Evolutionary conservation across 2,797 vertebrate species (phyloP).

Genomic region (Sebastes melanostomus): DNA sequence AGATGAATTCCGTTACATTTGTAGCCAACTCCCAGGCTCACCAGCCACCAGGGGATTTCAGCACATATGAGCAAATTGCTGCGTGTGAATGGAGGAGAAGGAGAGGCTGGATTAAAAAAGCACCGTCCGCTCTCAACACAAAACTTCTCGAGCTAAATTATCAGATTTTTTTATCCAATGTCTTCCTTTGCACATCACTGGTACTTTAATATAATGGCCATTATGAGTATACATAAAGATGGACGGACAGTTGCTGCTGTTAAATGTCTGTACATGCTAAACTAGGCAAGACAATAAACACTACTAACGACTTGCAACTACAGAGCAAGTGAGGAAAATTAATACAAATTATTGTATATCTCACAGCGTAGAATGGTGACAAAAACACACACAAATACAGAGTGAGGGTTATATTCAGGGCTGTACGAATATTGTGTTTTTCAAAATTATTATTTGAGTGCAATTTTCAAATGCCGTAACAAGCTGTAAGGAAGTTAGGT

Average conservation of each 20-base stretch:
- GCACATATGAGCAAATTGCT: constrained; percentile 14
- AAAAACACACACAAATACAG: too few species aligned
- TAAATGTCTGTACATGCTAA: neutral
- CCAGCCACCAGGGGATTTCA: constrained; percentile 22
- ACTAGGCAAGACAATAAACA: neutral
- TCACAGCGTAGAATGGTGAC: neutral
- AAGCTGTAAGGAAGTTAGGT: neutral
- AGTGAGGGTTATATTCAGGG: too few species aligned
- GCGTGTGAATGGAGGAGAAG: neutral
- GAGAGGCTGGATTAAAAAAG: constrained; percentile 15
- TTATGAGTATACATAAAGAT: neutral
- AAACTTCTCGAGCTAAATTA: neutral
- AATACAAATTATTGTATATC: neutral
- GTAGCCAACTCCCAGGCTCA: constrained; percentile 48
- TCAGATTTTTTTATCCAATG: neutral
- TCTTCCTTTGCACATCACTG: neutral
- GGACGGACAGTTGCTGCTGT: neutral
- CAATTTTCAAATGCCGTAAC: neutral
- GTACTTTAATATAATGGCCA: neutral
- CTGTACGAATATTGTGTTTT: too few species aligned
- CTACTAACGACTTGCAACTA: neutral
- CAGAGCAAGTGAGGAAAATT: neutral
- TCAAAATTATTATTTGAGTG: neutral
- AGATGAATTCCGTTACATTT: constrained; percentile 64
- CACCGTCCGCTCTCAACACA: neutral